A percentile compares a stretch with the other conserved stretches of the same genome.
Conservation (phyloP, 2,797 vertebrate genomes). For the Pterois miles region DNA sequence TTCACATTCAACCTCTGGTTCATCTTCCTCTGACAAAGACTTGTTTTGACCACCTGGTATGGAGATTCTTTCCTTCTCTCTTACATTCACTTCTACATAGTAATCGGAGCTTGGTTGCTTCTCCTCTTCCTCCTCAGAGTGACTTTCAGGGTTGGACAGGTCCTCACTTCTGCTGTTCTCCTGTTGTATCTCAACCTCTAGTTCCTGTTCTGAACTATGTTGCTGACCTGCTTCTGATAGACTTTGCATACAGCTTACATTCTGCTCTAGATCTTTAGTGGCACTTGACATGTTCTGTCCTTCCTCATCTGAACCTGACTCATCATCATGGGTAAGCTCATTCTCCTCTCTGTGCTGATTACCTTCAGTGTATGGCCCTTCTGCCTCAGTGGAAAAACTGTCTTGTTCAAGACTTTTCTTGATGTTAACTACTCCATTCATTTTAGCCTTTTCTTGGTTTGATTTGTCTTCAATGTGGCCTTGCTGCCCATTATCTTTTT, state of each 20-base stretch:
- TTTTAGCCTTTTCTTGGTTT: conserved; percentile 3
- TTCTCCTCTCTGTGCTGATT: conserved; percentile 21
- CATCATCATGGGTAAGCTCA: background rate
- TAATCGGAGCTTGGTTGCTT: background rate
- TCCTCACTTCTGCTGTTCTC: background rate
- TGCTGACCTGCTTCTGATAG: background rate
- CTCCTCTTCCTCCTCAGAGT: conserved; percentile 22
- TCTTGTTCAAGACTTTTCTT: conserved; percentile 4
- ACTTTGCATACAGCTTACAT: conserved; percentile 3
- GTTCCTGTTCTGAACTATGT: conserved; percentile 19
- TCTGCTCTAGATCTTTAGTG: conserved; percentile 28
- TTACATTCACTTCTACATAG: conserved; percentile 37
- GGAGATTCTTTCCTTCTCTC: background rate
- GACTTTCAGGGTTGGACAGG: conserved; percentile 4
- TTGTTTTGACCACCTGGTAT: conserved; percentile 15
- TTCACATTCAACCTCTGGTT: conserved; percentile 3
- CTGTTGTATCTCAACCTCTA: background rate
- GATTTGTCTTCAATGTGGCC: background rate
- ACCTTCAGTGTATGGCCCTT: conserved; percentile 10
- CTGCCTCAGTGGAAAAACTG: background rate
- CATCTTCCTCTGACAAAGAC: conserved; percentile 22
- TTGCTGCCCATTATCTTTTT: background rate
- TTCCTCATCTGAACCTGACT: conserved; percentile 28
- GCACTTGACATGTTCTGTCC: conserved; percentile 15
- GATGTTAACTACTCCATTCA: background rate